Evolutionary conservation across 1,140 invertebrate species (phyloP), one percentile per base, ranked within the genome.

Genomic region (Hyles euphorbiae): DNA sequence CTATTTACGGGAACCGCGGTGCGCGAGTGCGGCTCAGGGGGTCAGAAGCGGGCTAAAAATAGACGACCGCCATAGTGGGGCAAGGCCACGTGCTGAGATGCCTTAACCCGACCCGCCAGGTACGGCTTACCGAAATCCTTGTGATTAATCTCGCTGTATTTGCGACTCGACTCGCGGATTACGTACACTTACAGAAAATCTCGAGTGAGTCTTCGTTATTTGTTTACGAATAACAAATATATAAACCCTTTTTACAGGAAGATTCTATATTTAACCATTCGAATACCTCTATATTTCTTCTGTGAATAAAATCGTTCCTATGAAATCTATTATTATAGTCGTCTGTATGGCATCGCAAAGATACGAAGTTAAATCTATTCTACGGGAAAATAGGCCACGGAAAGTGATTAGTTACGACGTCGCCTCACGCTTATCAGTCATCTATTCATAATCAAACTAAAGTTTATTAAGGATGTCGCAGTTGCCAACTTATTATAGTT

Each of bases 1-100:
- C 61, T 70, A 79, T 78, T 76, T 74, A 76, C 68, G 67, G 69
- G 58, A 60, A 67, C 50, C 47, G 58, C 34, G 44, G 60, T 70
- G 58, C 59, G 58, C 51, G 65, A 47, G 63, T 47, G 74, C 58
- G 61, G 58, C 58, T 63, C 51, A 60, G 53, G 60, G 56, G 63
- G 64, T 32, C 63, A 62, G 69, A 63, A 61, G 36, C 60, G 67
- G 53, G 68, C 80, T 83, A 83, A 73, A 85, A 72, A 80, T 85
- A 85, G 81, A 76, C 73, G 76, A 62, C 76, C 78, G 71, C 61
- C 73, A 63, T 67, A 77, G 61, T 81, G 57, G 73, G 73, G 61
- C 79, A 83, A 83, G 76, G 80, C 73, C 73, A 52, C 57, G 70
- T 65, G 66, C 73, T 68, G 51, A 53, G 55, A 63, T 59, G 70